Base-by-base conservation (phyloP, 2,113 vertebrate species). In the Tautogolabrus adspersus region DNA sequence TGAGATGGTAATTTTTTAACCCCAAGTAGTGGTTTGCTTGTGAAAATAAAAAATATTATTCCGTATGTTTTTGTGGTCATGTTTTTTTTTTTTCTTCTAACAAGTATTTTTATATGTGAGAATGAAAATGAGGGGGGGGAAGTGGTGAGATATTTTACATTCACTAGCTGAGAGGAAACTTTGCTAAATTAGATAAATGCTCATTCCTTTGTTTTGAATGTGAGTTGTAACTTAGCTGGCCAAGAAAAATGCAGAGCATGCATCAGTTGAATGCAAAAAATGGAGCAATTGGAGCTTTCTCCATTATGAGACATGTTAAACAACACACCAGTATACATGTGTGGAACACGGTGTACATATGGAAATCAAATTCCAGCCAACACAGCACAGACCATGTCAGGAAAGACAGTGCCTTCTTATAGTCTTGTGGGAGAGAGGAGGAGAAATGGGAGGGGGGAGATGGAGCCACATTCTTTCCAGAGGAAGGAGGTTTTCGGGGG, bases 391-490 rank as follows among this genome's bases (percentile, higher is more conserved):
- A 64, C 40, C 66, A 15, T 66, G 56, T 51, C 3, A 16, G n/a
- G 11, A 69, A 44, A 88, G 74, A 80, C 74, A 26, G 79, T 21
- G 75, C 64, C 75, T 87, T 87, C 87, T 90, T 83, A 61, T 79
- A 74, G 70, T 85, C 91, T 86, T 15, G n/a, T 66, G 88, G 80
- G 84, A 90, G 78, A 77, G 84, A 71, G 67, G 84, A 85, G 34
- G 46, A 60, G 73, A 42, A 42, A 79, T 38, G 30, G 70, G 75
- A 52, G 67, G 69, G 40, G 83, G 19, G 63, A 13, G 70, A 71
- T 26, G 60, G 40, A 75, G 72, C 72, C 64, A 83, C 88, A 93
- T 92, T 94, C 91, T 92, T 93, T 92, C 91, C 91, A 88, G 77
- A 90, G 88, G 87, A 93, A 91, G 83, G 84, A 86, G 89, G 72